phyloP scores from a whole-genome alignment of 2,888 invertebrate genomes.

The Spodoptera picta region DNA sequence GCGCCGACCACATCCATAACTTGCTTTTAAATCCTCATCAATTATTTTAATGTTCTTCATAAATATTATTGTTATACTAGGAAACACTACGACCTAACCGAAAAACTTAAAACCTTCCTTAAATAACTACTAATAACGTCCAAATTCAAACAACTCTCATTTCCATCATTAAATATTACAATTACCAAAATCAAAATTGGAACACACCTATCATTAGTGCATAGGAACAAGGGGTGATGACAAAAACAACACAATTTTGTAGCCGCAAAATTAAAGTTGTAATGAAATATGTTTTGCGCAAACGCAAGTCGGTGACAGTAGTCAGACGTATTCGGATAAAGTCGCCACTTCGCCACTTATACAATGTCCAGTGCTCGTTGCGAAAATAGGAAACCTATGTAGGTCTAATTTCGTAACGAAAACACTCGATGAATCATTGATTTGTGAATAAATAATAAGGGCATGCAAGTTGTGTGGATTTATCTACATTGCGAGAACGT shows the following conservation, averaged over 20 bases:
- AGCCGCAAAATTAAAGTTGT: constrained; percentile 41
- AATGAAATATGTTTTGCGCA: constrained; percentile 46
- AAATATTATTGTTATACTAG: constrained; percentile 57
- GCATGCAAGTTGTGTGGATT: constrained; percentile 42
- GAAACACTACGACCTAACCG: constrained; percentile 3
- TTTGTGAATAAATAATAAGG: constrained; percentile 50
- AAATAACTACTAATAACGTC: neutral
- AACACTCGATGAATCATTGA: constrained; percentile 55
- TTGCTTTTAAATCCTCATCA: constrained; percentile 55
- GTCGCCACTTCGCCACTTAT: constrained; percentile 47
- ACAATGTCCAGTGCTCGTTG: constrained; percentile 54
- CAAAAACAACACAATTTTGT: constrained; percentile 12
- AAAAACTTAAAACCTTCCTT: constrained; percentile 12
- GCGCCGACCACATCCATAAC: constrained; percentile 47
- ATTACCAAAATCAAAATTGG: constrained; percentile 24
- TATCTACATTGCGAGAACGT: constrained; percentile 37
- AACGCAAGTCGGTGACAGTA: constrained; percentile 40
- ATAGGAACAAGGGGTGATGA: constrained; percentile 27
- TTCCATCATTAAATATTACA: constrained; percentile 13
- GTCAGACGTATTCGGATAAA: constrained; percentile 55
- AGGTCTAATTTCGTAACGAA: constrained; percentile 53
- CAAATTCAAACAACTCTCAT: neutral
- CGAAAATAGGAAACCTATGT: constrained; percentile 61
- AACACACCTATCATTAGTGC: constrained; percentile 27
- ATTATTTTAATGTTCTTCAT: constrained; percentile 60